Conservation (phyloP, 2,113 vertebrate genomes). For the Urocynchramus pylzowi region DNA sequence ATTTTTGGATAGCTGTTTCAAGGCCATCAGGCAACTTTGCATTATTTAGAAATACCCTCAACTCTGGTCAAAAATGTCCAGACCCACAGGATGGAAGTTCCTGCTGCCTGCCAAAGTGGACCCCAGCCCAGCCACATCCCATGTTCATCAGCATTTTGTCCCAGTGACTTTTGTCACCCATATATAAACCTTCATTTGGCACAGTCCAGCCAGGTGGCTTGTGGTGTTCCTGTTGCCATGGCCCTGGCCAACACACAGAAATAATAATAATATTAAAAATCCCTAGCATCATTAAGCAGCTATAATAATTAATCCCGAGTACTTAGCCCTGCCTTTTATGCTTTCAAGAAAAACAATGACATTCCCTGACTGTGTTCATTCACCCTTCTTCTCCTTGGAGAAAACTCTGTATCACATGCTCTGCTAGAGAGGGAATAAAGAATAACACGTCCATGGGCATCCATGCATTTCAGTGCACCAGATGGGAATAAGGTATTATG, state of each 20-base stretch:
- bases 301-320: background rate
- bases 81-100: background rate
- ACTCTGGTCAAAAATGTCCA: background rate
- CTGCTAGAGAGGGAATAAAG: background rate
- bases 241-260: background rate
- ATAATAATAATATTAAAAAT: background rate
- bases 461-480: conserved; percentile 32
- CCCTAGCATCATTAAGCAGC: background rate
- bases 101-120: background rate
- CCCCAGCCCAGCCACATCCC: background rate
- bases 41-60: background rate
- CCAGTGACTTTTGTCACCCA: background rate
- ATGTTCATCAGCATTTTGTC: background rate
- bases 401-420: background rate
- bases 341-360: background rate
- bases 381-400: background rate
- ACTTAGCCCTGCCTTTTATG: background rate
- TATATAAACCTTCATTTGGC: background rate
- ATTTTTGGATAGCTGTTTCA: background rate
- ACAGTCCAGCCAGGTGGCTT: background rate
- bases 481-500: conserved; percentile 35
- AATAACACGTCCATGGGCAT: background rate
- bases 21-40: background rate
- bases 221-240: background rate
- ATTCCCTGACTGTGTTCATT: background rate